phyloP scores from a whole-genome alignment of 2,888 invertebrate species.

The Kuschelorhynchus macadamiae region DNA sequence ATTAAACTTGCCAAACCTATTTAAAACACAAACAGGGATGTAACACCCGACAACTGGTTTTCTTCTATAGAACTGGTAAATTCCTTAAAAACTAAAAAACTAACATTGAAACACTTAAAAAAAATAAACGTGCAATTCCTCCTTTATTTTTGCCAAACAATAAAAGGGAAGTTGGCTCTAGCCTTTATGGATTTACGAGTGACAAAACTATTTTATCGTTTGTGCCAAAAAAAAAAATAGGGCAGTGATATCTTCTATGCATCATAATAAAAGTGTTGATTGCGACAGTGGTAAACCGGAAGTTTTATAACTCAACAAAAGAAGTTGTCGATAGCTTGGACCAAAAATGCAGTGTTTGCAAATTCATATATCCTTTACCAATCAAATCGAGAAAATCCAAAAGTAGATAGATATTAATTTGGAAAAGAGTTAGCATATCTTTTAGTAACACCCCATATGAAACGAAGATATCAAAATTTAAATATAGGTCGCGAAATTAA shows the following conservation, averaged over 20 bases:
- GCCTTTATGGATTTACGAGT: not conserved
- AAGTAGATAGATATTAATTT: too few species aligned
- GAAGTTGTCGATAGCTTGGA: not conserved
- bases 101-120: not conserved
- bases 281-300: constrained; percentile 5
- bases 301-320: constrained; percentile 8
- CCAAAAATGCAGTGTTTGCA: constrained; percentile 17
- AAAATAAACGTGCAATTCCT: not conserved
- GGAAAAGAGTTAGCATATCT: too few species aligned
- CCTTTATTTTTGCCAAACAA: not conserved
- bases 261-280: not conserved
- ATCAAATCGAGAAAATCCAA: too few species aligned
- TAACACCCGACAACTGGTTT: constrained; percentile 2
- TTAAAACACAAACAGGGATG: not conserved
- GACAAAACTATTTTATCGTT: constrained; percentile 2
- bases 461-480: too few species aligned
- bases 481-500: too few species aligned
- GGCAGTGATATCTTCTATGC: constrained; percentile 3
- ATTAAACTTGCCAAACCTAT: not conserved
- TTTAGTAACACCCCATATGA: too few species aligned
- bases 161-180: not conserved
- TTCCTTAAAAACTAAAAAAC: not conserved
- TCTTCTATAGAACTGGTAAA: not conserved
- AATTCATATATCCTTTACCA: too few species aligned
- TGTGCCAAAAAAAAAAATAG: constrained; percentile 5